Percentiles rank a stretch among this genome's conserved stretches.
phyloP scores from a whole-genome alignment of 2,113 vertebrate species.

The Rhinolophus ferrumequinum region DNA sequence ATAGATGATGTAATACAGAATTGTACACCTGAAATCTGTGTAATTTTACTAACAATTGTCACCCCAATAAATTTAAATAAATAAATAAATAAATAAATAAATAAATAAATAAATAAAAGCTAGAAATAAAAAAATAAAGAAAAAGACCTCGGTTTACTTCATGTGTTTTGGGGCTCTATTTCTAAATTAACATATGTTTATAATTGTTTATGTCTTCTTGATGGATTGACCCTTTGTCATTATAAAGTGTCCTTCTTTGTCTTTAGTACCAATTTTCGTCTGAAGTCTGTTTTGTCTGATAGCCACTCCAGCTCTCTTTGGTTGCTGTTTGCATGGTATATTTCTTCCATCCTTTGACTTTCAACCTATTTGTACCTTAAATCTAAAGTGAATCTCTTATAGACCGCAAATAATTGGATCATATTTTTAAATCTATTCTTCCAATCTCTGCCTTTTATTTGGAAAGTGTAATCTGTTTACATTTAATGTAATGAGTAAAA shows the following conservation, averaged over 20 bases:
- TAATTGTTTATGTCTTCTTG: not conserved
- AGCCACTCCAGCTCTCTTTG: not conserved
- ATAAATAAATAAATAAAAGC: too few relatives aligned
- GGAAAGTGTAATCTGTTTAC: constrained; percentile 35
- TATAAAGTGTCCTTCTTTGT: not conserved
- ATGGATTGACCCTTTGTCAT: not conserved
- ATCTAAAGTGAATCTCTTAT: not conserved
- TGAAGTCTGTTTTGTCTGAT: not conserved
- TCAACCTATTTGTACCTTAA: not conserved
- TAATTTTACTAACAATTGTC: too few relatives aligned
- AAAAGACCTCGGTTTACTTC: not conserved
- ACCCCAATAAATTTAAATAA: too few relatives aligned
- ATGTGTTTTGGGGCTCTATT: not conserved
- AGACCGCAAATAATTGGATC: not conserved
- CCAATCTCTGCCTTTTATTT: not conserved
- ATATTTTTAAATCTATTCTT: not conserved
- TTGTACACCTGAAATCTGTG: too few relatives aligned
- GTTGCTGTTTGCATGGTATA: not conserved
- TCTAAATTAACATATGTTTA: not conserved
- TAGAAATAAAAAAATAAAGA: too few relatives aligned
- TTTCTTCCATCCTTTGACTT: not conserved
- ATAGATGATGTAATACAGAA: too few relatives aligned
- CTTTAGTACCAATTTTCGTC: not conserved
- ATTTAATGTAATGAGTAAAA: not conserved
- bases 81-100: too few relatives aligned